Conservation (phyloP, 2,888 invertebrate species). For the Flexamia atlantica region DNA sequence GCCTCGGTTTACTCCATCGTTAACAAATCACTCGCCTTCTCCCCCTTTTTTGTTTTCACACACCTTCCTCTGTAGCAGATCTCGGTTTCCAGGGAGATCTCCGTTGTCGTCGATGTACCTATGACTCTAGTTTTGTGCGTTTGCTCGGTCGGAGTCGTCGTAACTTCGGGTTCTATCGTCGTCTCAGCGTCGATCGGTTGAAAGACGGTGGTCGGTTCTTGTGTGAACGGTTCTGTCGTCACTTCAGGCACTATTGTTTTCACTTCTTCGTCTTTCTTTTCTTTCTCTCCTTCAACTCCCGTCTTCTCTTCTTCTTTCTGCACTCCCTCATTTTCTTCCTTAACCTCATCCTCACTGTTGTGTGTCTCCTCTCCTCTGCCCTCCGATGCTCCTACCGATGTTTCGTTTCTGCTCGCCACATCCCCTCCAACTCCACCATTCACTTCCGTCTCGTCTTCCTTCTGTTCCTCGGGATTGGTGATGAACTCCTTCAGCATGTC, state of each 20-base stretch:
- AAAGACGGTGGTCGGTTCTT: constrained; percentile 51
- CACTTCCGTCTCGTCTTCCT: constrained; percentile 42
- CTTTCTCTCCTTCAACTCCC: constrained; percentile 8
- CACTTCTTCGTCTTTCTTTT: background rate
- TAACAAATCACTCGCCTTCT: constrained; percentile 65
- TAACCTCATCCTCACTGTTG: background rate
- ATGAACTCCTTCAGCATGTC: constrained; percentile 66
- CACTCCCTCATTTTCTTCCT: constrained; percentile 27
- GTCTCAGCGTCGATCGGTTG: constrained; percentile 72
- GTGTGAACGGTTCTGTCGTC: constrained; percentile 56
- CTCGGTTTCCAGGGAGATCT: constrained; percentile 91
- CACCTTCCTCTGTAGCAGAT: constrained; percentile 93
- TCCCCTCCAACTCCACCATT: background rate
- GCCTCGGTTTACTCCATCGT: constrained; percentile 64
- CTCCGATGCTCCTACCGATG: background rate
- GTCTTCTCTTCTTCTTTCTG: constrained; percentile 25
- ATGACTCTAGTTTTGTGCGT: constrained; percentile 75
- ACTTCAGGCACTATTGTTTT: constrained; percentile 49
- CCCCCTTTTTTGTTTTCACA: constrained; percentile 79
- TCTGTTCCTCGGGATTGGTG: constrained; percentile 49
- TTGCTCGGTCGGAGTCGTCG: constrained; percentile 71
- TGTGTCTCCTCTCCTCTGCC: background rate
- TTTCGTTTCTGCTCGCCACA: background rate
- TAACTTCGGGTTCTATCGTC: constrained; percentile 70
- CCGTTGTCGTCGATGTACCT: constrained; percentile 88